These are phyloP conservation scores for Canis aureus DNA, from an alignment of 2,113 vertebrate species.

Conservation along the genomic window DNA sequence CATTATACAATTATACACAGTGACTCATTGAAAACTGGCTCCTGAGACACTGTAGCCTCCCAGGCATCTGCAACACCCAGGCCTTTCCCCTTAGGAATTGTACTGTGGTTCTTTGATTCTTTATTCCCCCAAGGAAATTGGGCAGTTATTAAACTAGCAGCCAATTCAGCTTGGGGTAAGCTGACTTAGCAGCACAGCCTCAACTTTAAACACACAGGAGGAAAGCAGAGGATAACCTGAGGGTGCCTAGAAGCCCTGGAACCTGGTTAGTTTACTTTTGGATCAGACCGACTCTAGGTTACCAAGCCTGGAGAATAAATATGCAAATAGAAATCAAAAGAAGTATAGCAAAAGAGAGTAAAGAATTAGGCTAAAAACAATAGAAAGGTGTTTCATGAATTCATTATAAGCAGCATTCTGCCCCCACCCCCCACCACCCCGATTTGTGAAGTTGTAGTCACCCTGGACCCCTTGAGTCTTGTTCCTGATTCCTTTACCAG, in stretches of 20 bases:
- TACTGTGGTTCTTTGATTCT: not conserved
- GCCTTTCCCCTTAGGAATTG: not conserved
- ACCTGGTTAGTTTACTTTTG: not conserved
- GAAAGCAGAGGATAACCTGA: not conserved
- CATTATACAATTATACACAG: not conserved
- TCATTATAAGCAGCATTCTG: not conserved
- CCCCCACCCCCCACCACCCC: no score
- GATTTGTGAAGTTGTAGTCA: accelerated
- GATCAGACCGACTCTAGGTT: not conserved
- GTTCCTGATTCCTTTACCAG: not conserved
- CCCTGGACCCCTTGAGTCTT: not conserved
- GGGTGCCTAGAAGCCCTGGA: not conserved
- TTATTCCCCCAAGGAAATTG: not conserved
- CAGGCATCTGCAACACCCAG: not conserved
- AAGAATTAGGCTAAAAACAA: not conserved
- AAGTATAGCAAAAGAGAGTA: not conserved
- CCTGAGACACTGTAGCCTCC: not conserved
- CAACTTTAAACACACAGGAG: not conserved
- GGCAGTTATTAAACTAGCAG: not conserved
- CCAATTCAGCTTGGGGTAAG: not conserved
- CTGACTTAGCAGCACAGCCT: not conserved
- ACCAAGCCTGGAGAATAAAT: not conserved
- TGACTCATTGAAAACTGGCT: not conserved
- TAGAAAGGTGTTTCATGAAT: not conserved
- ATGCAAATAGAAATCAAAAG: not conserved